A percentile compares a stretch with the other conserved stretches of the same genome.
Conservation (phyloP, 2,888 invertebrate species). For the Pyralis farinalis region DNA sequence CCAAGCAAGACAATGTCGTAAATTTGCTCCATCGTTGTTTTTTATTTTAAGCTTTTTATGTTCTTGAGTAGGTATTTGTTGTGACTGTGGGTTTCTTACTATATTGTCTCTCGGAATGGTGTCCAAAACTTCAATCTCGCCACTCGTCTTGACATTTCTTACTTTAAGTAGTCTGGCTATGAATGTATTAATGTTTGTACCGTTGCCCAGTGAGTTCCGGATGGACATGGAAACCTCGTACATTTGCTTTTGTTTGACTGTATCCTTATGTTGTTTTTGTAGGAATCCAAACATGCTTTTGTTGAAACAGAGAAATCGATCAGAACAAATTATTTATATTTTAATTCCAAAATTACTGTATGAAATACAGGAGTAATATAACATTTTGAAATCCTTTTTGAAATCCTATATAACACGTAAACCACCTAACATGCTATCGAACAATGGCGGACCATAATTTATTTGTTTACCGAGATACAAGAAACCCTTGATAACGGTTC, state of each 20-base stretch:
- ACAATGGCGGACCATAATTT: slow-evolving; percentile 16
- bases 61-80: slow-evolving; percentile 59
- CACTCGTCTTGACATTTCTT: slow-evolving; percentile 40
- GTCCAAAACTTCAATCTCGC: slow-evolving; percentile 34
- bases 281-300: slow-evolving; percentile 13
- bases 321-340: not conserved
- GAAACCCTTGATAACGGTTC: slow-evolving; percentile 55
- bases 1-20: slow-evolving; percentile 48
- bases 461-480: slow-evolving; percentile 15
- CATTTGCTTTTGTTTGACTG: slow-evolving; percentile 24
- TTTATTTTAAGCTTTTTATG: slow-evolving; percentile 60
- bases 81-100: slow-evolving; percentile 56
- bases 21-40: slow-evolving; percentile 54
- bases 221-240: slow-evolving; percentile 40
- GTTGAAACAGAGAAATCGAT: slow-evolving; percentile 1
- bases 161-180: slow-evolving; percentile 51
- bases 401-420: not conserved
- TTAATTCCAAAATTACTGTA: not conserved
- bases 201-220: slow-evolving; percentile 46
- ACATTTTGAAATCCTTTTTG: not conserved
- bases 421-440: slow-evolving; percentile 8
- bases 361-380: not conserved
- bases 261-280: slow-evolving; percentile 19
- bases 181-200: slow-evolving; percentile 49
- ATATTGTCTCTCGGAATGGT: slow-evolving; percentile 39